phyloP scores from a whole-genome alignment of 2,888 invertebrate species.

The Coleophora deauratella region DNA sequence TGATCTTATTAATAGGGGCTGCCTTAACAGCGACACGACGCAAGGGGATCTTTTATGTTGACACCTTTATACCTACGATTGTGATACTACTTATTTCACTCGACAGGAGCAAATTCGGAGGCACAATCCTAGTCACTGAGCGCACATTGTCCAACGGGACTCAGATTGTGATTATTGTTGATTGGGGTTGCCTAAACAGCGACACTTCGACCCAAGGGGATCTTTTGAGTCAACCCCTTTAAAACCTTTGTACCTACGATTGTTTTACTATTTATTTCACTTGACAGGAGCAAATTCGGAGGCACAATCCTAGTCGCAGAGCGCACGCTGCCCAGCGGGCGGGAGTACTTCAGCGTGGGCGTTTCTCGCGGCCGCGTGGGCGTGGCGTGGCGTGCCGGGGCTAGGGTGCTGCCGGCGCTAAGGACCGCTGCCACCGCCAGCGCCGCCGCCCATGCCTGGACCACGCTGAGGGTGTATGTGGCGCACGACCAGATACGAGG shows the following conservation, averaged over 20 bases:
- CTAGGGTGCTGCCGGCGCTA: slow-evolving; percentile 34
- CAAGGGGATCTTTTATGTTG: no score
- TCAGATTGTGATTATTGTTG: no score
- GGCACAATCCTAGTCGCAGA: slow-evolving; percentile 85
- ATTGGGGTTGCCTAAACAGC: no score
- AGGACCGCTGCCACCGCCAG: slow-evolving; percentile 26
- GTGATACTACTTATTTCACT: no score
- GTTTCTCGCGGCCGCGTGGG: slow-evolving; percentile 80
- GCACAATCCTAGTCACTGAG: slow-evolving; percentile 82
- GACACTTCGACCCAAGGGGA: no score
- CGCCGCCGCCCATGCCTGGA: slow-evolving; percentile 31
- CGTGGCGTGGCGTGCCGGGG: slow-evolving; percentile 77
- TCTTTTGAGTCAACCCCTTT: no score
- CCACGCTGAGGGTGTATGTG: slow-evolving; percentile 25
- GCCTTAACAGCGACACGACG: no score
- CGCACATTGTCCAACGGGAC: slow-evolving; percentile 43
- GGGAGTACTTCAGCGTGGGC: slow-evolving; percentile 76
- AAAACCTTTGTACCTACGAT: no score
- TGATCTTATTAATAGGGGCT: no score
- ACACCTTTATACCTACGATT: no score
- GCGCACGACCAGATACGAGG: slow-evolving; percentile 23
- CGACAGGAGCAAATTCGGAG: slow-evolving; percentile 83
- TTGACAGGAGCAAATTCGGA: slow-evolving; percentile 81
- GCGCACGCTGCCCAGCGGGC: slow-evolving; percentile 39
- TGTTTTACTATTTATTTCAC: no score